Percentiles rank a stretch among this genome's conserved stretches.
Evolutionary conservation across 2,797 vertebrate species (phyloP).

Genomic region (Tapirus indicus): DNA sequence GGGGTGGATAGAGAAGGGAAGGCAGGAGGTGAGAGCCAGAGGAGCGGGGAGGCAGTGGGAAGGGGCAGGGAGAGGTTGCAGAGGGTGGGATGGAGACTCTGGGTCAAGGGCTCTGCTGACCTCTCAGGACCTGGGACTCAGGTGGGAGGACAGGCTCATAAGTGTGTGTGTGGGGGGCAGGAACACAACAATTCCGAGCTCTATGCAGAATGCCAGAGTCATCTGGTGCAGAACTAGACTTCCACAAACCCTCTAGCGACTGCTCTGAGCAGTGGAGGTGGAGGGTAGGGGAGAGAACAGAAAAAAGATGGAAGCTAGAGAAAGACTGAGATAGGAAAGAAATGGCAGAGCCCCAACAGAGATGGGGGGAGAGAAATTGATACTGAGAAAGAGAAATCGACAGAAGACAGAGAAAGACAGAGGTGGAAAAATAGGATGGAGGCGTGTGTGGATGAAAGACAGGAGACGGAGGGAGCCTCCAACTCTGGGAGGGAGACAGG

Average conservation of each 20-base stretch:
- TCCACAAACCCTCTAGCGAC: background rate
- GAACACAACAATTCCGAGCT: background rate
- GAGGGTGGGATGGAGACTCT: background rate
- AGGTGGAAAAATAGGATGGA: slow-evolving; percentile 46
- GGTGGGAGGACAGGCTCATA: background rate
- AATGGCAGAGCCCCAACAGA: slow-evolving; percentile 41
- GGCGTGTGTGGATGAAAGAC: background rate
- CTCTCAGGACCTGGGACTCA: background rate
- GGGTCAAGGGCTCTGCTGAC: background rate
- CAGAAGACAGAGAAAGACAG: slow-evolving; percentile 83
- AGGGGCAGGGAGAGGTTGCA: background rate
- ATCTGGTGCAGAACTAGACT: background rate
- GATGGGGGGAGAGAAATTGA: background rate
- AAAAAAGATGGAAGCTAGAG: slow-evolving; percentile 54
- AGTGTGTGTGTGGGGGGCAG: background rate
- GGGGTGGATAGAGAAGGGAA: slow-evolving; percentile 23
- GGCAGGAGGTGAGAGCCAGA: background rate
- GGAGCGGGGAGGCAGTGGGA: background rate
- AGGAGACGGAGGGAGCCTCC: background rate
- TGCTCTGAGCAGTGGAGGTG: background rate
- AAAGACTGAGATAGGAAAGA: slow-evolving; percentile 82
- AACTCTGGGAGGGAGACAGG: background rate
- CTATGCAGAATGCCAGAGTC: background rate
- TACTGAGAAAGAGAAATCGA: slow-evolving; percentile 68
- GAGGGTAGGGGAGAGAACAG: background rate